Conservation (phyloP, 2,888 invertebrate genomes). For the Vanessa cardui region DNA sequence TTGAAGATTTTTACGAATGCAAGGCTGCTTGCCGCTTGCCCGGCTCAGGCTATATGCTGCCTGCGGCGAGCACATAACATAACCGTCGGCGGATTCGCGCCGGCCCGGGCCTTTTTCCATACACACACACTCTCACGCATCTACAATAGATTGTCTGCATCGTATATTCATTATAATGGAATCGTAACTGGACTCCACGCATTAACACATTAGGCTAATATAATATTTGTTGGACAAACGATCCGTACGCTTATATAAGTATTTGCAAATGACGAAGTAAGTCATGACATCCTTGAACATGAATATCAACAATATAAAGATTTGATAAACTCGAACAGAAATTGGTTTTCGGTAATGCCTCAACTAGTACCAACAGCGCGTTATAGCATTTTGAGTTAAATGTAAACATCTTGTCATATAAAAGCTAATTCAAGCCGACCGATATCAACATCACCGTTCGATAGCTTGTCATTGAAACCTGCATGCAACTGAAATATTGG, state of each 20-base stretch:
- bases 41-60: conserved; percentile 71
- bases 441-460: conserved; percentile 48
- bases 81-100: conserved; percentile 76
- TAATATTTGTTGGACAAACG: conserved; percentile 66
- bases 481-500: conserved; percentile 56
- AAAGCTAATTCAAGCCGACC: conserved; percentile 53
- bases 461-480: conserved; percentile 61
- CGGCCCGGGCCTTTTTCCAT: conserved; percentile 70
- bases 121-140: conserved; percentile 57
- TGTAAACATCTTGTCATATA: conserved; percentile 60
- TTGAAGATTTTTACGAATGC: conserved; percentile 83
- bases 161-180: conserved; percentile 65
- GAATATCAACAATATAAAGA: conserved; percentile 63
- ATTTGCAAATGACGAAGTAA: conserved; percentile 61
- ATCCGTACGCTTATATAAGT: conserved; percentile 55
- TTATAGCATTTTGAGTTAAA: conserved; percentile 46
- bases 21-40: conserved; percentile 68
- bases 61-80: conserved; percentile 74
- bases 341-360: conserved; percentile 42
- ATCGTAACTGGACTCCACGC: conserved; percentile 69
- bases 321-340: conserved; percentile 58
- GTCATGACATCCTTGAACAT: conserved; percentile 61
- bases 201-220: conserved; percentile 65
- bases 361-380: not conserved
- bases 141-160: conserved; percentile 46